Evolutionary conservation across 2,888 invertebrate genomes (phyloP), one percentile per base, ranked within the genome.

Genomic region (Thymelicus lineola): DNA sequence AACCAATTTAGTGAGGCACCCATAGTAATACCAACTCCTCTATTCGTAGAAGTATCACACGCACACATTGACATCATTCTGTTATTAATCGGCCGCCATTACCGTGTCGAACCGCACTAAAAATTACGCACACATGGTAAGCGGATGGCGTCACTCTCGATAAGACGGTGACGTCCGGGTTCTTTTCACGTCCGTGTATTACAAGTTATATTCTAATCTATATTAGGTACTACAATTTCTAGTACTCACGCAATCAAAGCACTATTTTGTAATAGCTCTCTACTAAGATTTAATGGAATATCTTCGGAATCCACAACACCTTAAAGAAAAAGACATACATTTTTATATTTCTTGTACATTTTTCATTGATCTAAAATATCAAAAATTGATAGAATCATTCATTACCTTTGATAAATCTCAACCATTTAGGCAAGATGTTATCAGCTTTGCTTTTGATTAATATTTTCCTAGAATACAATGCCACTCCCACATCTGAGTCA

Each of bases 241-340:
- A 35, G 46, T 45, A 88, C 93, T 91, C 91, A 96, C 97, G 95
- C 95, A 76, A 99, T 98, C 5, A 99, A 94, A 35, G 96, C 95
- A 87, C 98, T 98, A 82, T 99, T 99, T 90, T 99, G 99, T 62
- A 99, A 93, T 72, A 99, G 90, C 89, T 99, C 99, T 83, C 99
- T 95, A 85, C 99, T 99, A 73, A 99, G 94, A 95, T 99, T 99
- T 69, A 99, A 93, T 55, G 99, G 99, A 93, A 99, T 99, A 89
- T 99, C 99, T 94, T 99, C 99, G 0, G 98, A 99, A 94, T 99
- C 99, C 15, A 99, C 98, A 42, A 99, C 99, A 83, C 99, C 96
- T 96, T 81, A 62, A 86, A 87, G 57, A 71, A 61, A 71, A 62
- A 45, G 20, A 28, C 28, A 28, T 3, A 28, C 28, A 28, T 28